Evolutionary conservation across 2,797 vertebrate species (phyloP).

Genomic region (Sarcophilus harrisii): DNA sequence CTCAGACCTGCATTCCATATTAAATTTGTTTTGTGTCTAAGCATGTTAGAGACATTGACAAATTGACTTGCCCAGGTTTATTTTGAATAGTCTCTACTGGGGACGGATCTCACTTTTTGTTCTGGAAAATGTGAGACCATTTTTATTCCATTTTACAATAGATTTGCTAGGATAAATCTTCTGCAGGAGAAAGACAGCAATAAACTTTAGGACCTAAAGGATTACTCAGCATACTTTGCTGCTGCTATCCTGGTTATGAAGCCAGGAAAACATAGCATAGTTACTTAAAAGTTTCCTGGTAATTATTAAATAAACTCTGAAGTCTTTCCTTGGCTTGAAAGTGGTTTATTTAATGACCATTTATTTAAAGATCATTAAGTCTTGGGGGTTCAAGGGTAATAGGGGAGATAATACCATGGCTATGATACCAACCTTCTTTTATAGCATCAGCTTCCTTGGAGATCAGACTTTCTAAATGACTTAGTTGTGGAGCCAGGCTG

Average conservation of each 20-base stretch:
- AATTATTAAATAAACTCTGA: constrained; percentile 82
- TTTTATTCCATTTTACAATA: constrained; percentile 14
- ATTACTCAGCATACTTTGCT: constrained; percentile 27
- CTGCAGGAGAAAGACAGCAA: neutral
- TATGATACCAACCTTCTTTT: constrained; percentile 81
- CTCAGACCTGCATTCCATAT: neutral
- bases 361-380: constrained; percentile 83
- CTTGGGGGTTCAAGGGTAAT: constrained; percentile 83
- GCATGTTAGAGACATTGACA: neutral
- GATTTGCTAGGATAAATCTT: constrained; percentile 32
- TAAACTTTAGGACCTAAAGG: constrained; percentile 46
- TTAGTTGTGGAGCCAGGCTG: constrained; percentile 78
- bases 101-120: constrained; percentile 19
- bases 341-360: constrained; percentile 82
- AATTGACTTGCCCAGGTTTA: neutral
- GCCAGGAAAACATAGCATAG: constrained; percentile 75
- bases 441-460: constrained; percentile 75
- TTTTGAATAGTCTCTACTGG: neutral
- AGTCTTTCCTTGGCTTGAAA: constrained; percentile 76
- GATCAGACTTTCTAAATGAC: constrained; percentile 80
- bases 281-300: constrained; percentile 72
- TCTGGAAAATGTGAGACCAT: constrained; percentile 46
- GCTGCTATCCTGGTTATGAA: constrained; percentile 43
- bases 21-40: neutral
- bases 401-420: constrained; percentile 73